Percentiles rank a stretch among this genome's conserved stretches.
Conservation (phyloP, 92 coral and sea anemone species). For the Hydrozoanthus gracilis region DNA sequence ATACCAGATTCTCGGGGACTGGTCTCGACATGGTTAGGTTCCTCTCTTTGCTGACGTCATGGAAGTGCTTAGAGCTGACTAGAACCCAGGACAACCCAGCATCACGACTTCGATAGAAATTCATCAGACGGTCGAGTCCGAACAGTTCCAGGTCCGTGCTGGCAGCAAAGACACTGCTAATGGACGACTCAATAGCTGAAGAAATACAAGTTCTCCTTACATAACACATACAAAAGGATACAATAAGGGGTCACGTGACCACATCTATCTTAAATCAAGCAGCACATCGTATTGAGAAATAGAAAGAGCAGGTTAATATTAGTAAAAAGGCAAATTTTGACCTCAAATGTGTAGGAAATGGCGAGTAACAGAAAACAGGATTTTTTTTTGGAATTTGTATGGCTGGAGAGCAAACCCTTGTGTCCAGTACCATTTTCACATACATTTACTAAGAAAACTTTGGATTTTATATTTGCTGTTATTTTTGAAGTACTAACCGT, state of each 20-base stretch:
- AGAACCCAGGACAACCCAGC: conserved; percentile 66
- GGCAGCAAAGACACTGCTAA: conserved; percentile 75
- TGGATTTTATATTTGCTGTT: no score
- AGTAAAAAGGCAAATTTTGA: no score
- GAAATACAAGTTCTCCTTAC: neutral
- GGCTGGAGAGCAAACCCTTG: no score
- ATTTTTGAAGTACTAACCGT: no score
- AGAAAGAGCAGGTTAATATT: no score
- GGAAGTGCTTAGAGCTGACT: conserved; percentile 60
- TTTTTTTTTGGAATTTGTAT: no score
- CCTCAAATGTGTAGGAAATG: no score
- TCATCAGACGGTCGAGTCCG: conserved; percentile 80
- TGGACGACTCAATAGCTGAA: conserved; percentile 60
- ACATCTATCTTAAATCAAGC: no score
- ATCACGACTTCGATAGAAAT: conserved; percentile 67
- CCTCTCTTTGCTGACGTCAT: conserved; percentile 42
- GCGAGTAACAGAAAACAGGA: no score
- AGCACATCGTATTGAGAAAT: no score
- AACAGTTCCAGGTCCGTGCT: conserved; percentile 57
- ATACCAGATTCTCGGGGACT: conserved; percentile 80
- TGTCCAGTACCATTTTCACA: no score
- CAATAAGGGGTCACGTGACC: neutral
- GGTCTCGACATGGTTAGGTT: conserved; percentile 71
- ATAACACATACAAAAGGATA: neutral
- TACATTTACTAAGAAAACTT: no score